Evolutionary conservation across 2,797 vertebrate species (phyloP).

Genomic region (Thamnophis elegans): DNA sequence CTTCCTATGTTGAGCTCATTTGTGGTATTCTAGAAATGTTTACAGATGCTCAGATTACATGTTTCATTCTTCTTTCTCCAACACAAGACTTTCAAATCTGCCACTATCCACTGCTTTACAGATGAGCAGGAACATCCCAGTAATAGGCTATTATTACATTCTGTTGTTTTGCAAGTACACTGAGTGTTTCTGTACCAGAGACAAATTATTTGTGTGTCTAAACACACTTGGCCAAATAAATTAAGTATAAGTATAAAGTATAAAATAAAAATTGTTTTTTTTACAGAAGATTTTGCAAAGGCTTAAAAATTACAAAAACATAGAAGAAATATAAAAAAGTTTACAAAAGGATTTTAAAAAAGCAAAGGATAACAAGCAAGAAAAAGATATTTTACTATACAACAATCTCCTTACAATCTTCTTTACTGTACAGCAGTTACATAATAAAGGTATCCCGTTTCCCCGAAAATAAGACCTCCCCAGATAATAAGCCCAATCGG

Average conservation of each 20-base stretch:
- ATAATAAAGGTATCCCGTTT: background rate
- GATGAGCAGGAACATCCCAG: background rate
- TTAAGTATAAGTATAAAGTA: background rate
- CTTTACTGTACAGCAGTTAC: background rate
- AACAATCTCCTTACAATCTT: background rate
- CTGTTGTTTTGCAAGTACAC: background rate
- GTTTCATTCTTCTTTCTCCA: background rate
- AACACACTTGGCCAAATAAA: background rate
- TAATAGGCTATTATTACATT: background rate
- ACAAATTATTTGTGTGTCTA: background rate
- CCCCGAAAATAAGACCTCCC: too few relatives aligned
- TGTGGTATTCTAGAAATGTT: slow-evolving; percentile 47
- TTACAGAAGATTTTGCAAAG: background rate
- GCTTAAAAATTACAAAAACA: background rate
- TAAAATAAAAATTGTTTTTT: background rate
- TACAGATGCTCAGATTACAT: background rate
- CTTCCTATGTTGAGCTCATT: slow-evolving; percentile 66
- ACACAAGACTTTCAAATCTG: slow-evolving; percentile 42
- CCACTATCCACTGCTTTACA: slow-evolving; percentile 54
- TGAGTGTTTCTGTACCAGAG: background rate
- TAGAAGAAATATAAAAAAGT: background rate
- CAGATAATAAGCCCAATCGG: too few relatives aligned
- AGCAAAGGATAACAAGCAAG: background rate
- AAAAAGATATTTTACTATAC: background rate
- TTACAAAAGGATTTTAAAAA: background rate